phyloP scores from a whole-genome alignment of 2,888 invertebrate species.

The Brassicogethes aeneus region DNA sequence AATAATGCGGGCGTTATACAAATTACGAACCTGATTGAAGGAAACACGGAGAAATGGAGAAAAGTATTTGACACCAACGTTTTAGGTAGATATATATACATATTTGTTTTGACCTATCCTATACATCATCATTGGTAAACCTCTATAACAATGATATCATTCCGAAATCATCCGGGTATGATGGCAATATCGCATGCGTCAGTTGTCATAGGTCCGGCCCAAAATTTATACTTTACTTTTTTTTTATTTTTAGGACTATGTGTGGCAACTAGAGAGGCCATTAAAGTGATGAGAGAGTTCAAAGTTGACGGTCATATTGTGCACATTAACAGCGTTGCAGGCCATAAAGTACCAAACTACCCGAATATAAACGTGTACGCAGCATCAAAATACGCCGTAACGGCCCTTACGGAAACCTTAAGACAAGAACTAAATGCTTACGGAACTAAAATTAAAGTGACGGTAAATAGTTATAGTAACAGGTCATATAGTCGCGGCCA shows the following conservation, averaged over 20 bases:
- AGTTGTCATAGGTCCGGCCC: not conserved
- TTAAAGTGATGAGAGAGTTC: conserved; percentile 15
- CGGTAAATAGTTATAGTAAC: conserved; percentile 17
- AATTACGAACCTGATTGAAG: conserved; percentile 13
- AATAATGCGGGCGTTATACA: conserved; percentile 20
- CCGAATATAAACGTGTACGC: conserved; percentile 16
- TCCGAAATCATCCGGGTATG: not conserved
- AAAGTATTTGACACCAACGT: conserved; percentile 13
- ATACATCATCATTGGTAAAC: not conserved
- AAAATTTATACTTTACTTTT: not conserved
- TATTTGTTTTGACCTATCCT: not conserved
- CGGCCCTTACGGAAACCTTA: conserved; percentile 18
- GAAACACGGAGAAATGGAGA: conserved; percentile 14
- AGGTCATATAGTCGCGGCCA: too few species aligned
- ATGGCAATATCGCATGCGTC: not conserved
- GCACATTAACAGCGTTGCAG: conserved; percentile 16
- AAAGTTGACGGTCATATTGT: conserved; percentile 17
- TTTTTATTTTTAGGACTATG: conserved; percentile 7
- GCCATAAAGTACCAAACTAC: conserved; percentile 10
- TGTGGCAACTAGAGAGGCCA: conserved; percentile 15
- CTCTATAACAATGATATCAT: not conserved
- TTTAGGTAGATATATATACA: conserved; percentile 3
- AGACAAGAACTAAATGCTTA: conserved; percentile 13
- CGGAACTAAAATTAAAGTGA: conserved; percentile 19
- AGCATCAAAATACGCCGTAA: conserved; percentile 19